Evolutionary conservation across 2,888 invertebrate species (phyloP).

Genomic region (Amblyteles armatorius): DNA sequence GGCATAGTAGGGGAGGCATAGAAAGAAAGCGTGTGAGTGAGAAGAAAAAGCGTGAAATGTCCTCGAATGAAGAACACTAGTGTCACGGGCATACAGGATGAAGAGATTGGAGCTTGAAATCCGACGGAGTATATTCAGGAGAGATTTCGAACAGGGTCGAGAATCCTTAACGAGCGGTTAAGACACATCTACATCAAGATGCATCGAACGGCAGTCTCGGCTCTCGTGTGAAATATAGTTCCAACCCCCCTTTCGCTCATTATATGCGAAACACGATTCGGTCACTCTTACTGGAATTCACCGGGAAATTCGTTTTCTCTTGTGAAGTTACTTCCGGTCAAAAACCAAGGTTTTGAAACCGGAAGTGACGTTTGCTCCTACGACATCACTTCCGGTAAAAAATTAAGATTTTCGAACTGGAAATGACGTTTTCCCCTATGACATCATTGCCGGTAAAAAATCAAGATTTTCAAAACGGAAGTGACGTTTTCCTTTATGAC

Average conservation of each 20-base stretch:
- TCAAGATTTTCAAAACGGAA: no score
- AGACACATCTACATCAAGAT: slow-evolving; percentile 31
- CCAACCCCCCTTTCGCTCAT: slow-evolving; percentile 27
- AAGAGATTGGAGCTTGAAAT: slow-evolving; percentile 56
- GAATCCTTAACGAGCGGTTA: slow-evolving; percentile 15
- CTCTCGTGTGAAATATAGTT: slow-evolving; percentile 40
- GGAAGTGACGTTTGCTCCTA: no score
- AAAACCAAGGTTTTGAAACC: slow-evolving; percentile 19
- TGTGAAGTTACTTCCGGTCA: background rate
- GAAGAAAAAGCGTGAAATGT: slow-evolving; percentile 27
- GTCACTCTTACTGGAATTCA: background rate
- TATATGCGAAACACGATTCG: slow-evolving; percentile 35
- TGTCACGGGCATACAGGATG: slow-evolving; percentile 19
- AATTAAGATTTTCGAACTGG: slow-evolving; percentile 6
- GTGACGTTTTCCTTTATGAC: background rate
- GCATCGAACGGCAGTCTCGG: background rate
- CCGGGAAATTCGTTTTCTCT: background rate
- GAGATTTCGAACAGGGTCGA: slow-evolving; percentile 14
- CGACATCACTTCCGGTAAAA: no score
- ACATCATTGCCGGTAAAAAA: no score
- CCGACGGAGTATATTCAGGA: slow-evolving; percentile 29
- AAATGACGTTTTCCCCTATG: no score
- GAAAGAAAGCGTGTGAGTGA: slow-evolving; percentile 36
- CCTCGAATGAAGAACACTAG: slow-evolving; percentile 50
- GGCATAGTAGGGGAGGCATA: slow-evolving; percentile 1